Evolutionary conservation across 2,797 vertebrate genomes (phyloP).

Genomic region (Pseudomugil gertrudae): DNA sequence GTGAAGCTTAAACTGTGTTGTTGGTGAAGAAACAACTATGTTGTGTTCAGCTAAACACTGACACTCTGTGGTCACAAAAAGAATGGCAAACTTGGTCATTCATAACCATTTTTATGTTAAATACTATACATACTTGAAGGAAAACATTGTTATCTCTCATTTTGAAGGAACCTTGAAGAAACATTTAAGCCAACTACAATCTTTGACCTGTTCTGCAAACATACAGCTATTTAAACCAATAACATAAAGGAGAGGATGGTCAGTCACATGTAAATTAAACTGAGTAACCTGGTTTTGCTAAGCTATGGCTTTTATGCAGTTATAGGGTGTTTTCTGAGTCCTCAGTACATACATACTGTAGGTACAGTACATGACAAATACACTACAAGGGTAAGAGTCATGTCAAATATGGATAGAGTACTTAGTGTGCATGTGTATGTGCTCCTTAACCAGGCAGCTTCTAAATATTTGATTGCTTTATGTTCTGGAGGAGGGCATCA

Average conservation of each 20-base stretch:
- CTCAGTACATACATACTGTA: background rate
- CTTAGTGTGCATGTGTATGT: background rate
- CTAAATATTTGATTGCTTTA: constrained; percentile 34
- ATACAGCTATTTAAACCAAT: background rate
- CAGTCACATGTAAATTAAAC: background rate
- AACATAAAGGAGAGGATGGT: background rate
- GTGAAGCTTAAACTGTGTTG: constrained; percentile 15
- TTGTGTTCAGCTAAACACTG: constrained; percentile 59
- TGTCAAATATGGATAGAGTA: constrained; percentile 1
- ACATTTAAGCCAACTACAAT: background rate
- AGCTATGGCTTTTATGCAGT: background rate
- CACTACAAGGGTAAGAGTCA: background rate
- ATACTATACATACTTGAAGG: background rate
- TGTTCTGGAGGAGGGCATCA: constrained; percentile 18
- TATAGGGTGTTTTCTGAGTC: background rate
- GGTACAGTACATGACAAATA: background rate
- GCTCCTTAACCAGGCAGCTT: constrained; percentile 10
- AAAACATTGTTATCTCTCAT: background rate
- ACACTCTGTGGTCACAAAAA: constrained; percentile 56
- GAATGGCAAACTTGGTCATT: constrained; percentile 5
- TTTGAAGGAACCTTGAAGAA: background rate
- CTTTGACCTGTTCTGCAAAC: background rate
- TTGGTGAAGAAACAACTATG: background rate
- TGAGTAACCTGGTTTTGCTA: background rate
- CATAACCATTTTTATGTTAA: background rate